Evolutionary conservation across 2,888 invertebrate genomes (phyloP).

Genomic region (Drosophila planitibia): DNA sequence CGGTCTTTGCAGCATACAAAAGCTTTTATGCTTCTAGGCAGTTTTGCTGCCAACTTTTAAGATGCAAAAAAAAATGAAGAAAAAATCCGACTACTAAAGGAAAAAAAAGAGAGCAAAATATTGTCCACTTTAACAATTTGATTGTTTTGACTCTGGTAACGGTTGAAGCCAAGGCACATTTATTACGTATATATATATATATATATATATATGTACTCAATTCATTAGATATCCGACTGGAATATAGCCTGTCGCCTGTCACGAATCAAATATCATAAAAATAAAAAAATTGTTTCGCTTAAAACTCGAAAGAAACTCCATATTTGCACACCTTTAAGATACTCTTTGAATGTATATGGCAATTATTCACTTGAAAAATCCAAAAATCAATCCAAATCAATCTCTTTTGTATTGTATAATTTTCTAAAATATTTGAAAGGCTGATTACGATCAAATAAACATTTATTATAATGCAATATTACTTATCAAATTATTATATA

Average conservation of each 20-base stretch:
- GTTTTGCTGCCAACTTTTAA: not conserved
- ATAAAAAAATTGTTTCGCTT: not conserved
- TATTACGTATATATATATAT: not conserved
- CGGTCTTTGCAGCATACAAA: slow-evolving; percentile 47
- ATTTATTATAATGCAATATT: not conserved
- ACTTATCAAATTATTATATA: not conserved
- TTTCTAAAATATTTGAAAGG: not conserved
- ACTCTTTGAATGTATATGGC: not conserved
- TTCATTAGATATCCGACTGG: not conserved
- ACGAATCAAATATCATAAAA: not conserved
- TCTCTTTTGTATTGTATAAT: not conserved
- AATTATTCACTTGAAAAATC: not conserved
- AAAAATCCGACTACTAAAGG: not conserved
- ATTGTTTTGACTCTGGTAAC: not conserved
- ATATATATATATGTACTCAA: not conserved
- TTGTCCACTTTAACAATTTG: not conserved
- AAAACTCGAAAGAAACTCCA: not conserved
- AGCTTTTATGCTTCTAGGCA: slow-evolving; percentile 46
- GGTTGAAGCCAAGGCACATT: not conserved
- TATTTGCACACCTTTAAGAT: not conserved
- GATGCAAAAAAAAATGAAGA: not conserved
- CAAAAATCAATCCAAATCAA: not conserved
- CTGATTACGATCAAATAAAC: not conserved
- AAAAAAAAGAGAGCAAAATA: not conserved
- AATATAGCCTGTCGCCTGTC: not conserved